A percentile compares a stretch with the other conserved stretches of the same genome.
phyloP scores from a whole-genome alignment of 2,113 vertebrate genomes.

The Gorsachius goisagi region DNA sequence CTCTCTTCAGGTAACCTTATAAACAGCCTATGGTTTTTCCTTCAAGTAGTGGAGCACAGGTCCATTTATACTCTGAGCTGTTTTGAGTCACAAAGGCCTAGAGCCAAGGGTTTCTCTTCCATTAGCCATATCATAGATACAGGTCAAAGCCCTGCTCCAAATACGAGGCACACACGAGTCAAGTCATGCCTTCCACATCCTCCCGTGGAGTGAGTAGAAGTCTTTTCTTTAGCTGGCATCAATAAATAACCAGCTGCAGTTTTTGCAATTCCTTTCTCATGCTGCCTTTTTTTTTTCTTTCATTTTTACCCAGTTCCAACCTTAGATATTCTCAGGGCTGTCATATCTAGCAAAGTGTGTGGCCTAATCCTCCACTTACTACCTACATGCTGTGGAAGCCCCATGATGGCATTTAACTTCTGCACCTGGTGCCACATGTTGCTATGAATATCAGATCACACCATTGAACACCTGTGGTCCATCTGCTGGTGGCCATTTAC shows the following conservation, averaged over 20 bases:
- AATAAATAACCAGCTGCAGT: not conserved
- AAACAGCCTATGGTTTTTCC: not conserved
- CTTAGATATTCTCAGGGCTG: not conserved
- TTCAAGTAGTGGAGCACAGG: not conserved
- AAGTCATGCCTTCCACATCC: not conserved
- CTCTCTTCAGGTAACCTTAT: not conserved
- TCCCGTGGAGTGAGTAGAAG: not conserved
- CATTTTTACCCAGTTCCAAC: not conserved
- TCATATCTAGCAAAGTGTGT: not conserved
- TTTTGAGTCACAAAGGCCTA: not conserved
- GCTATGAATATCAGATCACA: not conserved
- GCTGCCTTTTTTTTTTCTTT: not conserved
- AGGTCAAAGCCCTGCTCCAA: not conserved
- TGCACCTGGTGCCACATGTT: not conserved
- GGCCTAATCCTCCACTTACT: not conserved
- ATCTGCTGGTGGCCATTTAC: not conserved
- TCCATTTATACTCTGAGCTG: not conserved
- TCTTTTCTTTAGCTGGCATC: not conserved
- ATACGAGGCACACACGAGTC: not conserved
- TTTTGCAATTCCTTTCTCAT: not conserved
- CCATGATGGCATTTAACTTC: not conserved
- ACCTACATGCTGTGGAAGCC: not conserved
- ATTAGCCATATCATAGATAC: not conserved
- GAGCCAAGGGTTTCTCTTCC: not conserved
- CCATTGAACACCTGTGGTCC: not conserved